These are phyloP conservation scores for Holotrichia oblita DNA, from an alignment of 1,140 invertebrate species.

Conservation along the genomic window DNA sequence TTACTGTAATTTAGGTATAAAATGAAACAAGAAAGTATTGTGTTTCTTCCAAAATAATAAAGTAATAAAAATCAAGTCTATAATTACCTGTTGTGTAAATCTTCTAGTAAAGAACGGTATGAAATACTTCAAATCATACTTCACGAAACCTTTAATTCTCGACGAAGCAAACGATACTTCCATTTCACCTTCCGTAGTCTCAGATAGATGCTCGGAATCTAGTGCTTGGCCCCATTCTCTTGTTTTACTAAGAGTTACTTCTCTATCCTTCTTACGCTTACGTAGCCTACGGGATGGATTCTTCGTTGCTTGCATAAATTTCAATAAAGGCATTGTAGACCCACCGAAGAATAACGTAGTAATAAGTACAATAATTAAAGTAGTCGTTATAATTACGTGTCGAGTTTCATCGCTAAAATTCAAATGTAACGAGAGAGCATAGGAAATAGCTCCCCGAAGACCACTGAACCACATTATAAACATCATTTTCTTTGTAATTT, in stretches of 20 bases:
- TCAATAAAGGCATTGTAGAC: conserved; percentile 95
- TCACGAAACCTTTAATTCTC: conserved; percentile 83
- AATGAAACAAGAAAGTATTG: no score
- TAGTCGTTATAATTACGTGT: conserved; percentile 96
- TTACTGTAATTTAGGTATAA: no score
- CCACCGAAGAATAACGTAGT: conserved; percentile 95
- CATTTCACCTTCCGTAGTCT: conserved; percentile 94
- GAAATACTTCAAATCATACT: conserved; percentile 92
- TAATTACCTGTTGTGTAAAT: conserved; percentile 85
- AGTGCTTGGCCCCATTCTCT: conserved; percentile 96
- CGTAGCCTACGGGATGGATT: conserved; percentile 62
- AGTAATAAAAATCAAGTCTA: no score
- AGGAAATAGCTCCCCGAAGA: conserved; percentile 96
- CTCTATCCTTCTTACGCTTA: conserved; percentile 77
- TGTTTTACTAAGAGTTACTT: conserved; percentile 94
- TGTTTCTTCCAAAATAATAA: no score
- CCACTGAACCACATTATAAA: conserved; percentile 99
- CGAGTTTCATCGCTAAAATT: conserved; percentile 93
- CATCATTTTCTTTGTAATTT: conserved; percentile 98
- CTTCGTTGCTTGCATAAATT: conserved; percentile 75
- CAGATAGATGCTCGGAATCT: conserved; percentile 95
- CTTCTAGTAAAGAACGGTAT: conserved; percentile 94
- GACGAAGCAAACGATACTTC: conserved; percentile 77
- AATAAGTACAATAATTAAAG: conserved; percentile 95
- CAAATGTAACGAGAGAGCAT: conserved; percentile 95